Conservation (phyloP, 2,888 invertebrate genomes). For the Andrena hattorfiana region DNA sequence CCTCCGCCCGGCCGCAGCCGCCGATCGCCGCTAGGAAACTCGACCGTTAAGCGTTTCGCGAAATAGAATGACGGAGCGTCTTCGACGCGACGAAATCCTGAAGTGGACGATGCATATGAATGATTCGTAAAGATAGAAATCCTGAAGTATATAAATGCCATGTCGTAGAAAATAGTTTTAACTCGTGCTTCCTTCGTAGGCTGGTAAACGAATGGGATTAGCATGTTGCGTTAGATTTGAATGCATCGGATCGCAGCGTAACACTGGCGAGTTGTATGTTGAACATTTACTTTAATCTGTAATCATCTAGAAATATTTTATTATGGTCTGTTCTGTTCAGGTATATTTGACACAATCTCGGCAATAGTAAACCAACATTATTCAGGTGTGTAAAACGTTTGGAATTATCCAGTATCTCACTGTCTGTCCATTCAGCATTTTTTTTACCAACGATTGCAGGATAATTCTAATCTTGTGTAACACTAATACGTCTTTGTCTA, state of each 20-base stretch:
- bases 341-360: constrained; percentile 83
- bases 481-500: neutral
- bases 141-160: neutral
- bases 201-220: neutral
- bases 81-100: neutral
- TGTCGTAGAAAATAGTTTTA: constrained; percentile 5
- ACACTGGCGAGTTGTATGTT: neutral
- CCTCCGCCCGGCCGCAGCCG: too few species aligned
- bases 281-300: neutral
- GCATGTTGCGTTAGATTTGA: neutral
- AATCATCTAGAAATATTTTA: constrained; percentile 53
- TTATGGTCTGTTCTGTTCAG: constrained; percentile 85
- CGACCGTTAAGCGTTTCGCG: too few species aligned
- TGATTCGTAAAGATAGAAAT: neutral
- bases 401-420: constrained; percentile 44
- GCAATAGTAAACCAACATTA: constrained; percentile 83
- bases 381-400: constrained; percentile 83
- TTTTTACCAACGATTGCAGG: constrained; percentile 35
- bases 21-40: too few species aligned
- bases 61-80: too few species aligned
- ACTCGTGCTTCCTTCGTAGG: neutral
- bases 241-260: neutral
- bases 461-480: constrained; percentile 1
- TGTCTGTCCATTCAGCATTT: constrained; percentile 84
- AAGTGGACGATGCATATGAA: neutral